Evolutionary conservation across 2,113 vertebrate species (phyloP).

Genomic region (Ardeotis arabs): DNA sequence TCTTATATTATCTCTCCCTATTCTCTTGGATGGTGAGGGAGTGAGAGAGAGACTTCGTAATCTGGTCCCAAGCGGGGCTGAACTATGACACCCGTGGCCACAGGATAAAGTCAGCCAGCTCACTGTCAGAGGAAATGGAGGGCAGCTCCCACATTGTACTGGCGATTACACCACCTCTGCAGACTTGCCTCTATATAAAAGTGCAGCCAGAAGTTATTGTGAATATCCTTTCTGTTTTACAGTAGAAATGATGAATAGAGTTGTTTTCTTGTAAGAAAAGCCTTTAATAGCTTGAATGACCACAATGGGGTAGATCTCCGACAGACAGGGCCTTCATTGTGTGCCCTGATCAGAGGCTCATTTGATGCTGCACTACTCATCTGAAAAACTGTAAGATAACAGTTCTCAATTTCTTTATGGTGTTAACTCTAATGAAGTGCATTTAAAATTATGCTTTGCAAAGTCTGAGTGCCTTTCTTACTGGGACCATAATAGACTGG

Average conservation of each 20-base stretch:
- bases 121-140: accelerated
- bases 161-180: not conserved
- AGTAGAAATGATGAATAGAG: not conserved
- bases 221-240: not conserved
- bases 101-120: not conserved
- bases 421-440: not conserved
- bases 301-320: not conserved
- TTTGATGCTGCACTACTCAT: not conserved
- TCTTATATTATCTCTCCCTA: too few species aligned
- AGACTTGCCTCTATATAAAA: not conserved
- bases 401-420: not conserved
- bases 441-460: not conserved
- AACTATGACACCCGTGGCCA: too few species aligned
- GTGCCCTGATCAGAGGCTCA: not conserved
- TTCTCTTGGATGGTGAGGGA: too few species aligned
- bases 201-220: not conserved
- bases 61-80: too few species aligned
- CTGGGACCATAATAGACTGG: not conserved
- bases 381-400: not conserved
- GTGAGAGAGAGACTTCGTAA: too few species aligned
- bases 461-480: not conserved
- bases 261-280: not conserved
- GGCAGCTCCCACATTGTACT: not conserved
- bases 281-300: not conserved
- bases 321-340: not conserved